Evolutionary conservation across 1,140 invertebrate genomes (phyloP), one percentile per base, ranked within the genome.

Genomic region (Hyphantria cunea): DNA sequence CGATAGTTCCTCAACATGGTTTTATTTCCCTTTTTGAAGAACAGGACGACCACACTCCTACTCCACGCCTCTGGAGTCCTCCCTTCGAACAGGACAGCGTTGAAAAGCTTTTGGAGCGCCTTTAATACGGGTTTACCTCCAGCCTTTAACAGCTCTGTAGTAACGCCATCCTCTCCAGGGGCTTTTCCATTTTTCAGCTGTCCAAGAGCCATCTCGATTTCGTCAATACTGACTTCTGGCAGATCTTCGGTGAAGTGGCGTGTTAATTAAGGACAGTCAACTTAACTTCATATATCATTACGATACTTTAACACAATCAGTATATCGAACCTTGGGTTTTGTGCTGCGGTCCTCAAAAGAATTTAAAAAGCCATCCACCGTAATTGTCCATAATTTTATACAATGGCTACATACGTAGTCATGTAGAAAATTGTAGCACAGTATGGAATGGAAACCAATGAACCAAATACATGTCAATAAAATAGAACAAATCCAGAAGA

Each of bases 371-470:
- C 45, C 45, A 10, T 25, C 7, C n/a, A 48, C 45, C 13, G 25
- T n/a, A 5, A 6, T 48, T 31, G 6, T 48, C n/a, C n/a, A n/a
- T n/a, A n/a, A n/a, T n/a, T 25, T 13, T 48, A 48, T 48, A 11
- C 17, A 48, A 48, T 9, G 25, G 45, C 45, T 48, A 48, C 9
- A 15, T 48, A 15, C 45, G 45, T 6, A 48, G 25, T 48, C 45
- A 31, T 6, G 3, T 48, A 7, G 45, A 48, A 48, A 25, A 48
- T 25, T 48, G 45, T 15, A 25, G 45, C 14, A 48, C 45, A 17
- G 45, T 31, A 8, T 48, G 15, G 45, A 25, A 48, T 9, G 15
- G 45, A 25, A 48, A 3, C 45, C 45, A 7, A 25, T 13, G 8
- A 25, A 48, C 25, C 8, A 2, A 12, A n/a, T 12, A 14, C n/a